Conservation (phyloP, 2,888 invertebrate species). For the Limenitis arthemis region DNA sequence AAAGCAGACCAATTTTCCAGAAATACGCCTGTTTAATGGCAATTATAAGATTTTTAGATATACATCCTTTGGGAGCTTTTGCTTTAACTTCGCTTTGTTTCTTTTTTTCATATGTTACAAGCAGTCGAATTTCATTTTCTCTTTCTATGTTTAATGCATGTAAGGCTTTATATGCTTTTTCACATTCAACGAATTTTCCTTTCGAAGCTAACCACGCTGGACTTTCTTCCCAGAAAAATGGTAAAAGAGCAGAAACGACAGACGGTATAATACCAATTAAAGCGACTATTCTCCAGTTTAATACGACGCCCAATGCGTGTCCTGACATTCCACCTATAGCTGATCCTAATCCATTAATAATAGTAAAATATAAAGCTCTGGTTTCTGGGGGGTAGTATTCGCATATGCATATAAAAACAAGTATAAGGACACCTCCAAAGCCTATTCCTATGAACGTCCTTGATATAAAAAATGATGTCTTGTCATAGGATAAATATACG, state of each 20-base stretch:
- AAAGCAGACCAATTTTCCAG: constrained; percentile 13
- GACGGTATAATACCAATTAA: constrained; percentile 22
- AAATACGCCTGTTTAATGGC: constrained; percentile 19
- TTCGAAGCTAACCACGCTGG: constrained; percentile 28
- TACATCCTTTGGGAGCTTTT: background rate
- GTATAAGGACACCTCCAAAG: too few relatives aligned
- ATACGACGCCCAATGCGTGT: constrained; percentile 20
- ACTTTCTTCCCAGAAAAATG: constrained; percentile 25
- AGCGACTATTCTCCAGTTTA: constrained; percentile 25
- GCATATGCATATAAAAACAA: background rate
- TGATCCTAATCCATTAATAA: constrained; percentile 20
- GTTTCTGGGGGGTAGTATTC: constrained; percentile 18
- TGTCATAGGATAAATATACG: constrained; percentile 13
- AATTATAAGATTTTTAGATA: constrained; percentile 9
- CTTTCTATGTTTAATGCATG: constrained; percentile 16
- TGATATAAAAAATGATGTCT: background rate
- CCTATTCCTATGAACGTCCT: too few relatives aligned
- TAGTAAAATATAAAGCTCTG: constrained; percentile 16
- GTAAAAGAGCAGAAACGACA: constrained; percentile 11
- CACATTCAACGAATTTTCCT: constrained; percentile 24
- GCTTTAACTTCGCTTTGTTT: constrained; percentile 4
- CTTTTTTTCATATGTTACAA: constrained; percentile 24
- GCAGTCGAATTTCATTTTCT: constrained; percentile 21
- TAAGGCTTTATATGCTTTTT: constrained; percentile 10
- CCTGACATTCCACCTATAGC: constrained; percentile 21